Percentiles rank a stretch among this genome's conserved stretches.
phyloP scores from a whole-genome alignment of 2,113 vertebrate genomes.

The Halcyon senegalensis region DNA sequence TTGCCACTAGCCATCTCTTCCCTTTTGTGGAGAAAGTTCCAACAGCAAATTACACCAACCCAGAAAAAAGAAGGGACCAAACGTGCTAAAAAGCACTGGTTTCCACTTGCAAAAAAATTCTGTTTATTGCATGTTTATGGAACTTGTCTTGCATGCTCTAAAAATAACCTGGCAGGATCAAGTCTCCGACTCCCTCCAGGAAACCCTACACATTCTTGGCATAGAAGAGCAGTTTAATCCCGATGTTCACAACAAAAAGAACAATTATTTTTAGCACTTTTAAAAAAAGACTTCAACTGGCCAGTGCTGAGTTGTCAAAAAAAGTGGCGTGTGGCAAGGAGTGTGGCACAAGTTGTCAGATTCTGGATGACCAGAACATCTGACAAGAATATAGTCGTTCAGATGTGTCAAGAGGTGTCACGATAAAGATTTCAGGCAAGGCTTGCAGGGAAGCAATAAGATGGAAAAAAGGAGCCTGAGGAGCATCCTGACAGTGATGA shows the following conservation, averaged over 20 bases:
- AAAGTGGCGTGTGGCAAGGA: constrained; percentile 20
- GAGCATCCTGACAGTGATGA: neutral
- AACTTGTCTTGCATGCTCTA: constrained; percentile 47
- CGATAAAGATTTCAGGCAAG: neutral
- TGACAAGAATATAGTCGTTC: neutral
- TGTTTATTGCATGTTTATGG: constrained; percentile 58
- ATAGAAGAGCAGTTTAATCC: constrained; percentile 49
- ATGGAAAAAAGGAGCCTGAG: neutral
- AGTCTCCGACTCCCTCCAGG: constrained; percentile 52
- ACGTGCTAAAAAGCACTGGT: neutral
- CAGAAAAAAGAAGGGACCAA: neutral
- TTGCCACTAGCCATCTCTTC: neutral
- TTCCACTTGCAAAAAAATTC: neutral
- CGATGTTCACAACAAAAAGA: constrained; percentile 68
- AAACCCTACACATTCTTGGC: constrained; percentile 64
- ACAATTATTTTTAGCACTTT: constrained; percentile 75
- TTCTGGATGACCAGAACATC: neutral
- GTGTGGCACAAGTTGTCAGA: neutral
- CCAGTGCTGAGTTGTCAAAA: constrained; percentile 36
- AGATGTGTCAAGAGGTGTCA: neutral
- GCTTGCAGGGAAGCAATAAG: neutral
- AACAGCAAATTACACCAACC: constrained; percentile 26
- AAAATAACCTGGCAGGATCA: constrained; percentile 50
- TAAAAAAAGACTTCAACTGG: constrained; percentile 65
- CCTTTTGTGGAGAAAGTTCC: constrained; percentile 11